A percentile compares a stretch with the other conserved stretches of the same genome.
Evolutionary conservation across 2,888 invertebrate species (phyloP).

Genomic region (Spodoptera littoralis): DNA sequence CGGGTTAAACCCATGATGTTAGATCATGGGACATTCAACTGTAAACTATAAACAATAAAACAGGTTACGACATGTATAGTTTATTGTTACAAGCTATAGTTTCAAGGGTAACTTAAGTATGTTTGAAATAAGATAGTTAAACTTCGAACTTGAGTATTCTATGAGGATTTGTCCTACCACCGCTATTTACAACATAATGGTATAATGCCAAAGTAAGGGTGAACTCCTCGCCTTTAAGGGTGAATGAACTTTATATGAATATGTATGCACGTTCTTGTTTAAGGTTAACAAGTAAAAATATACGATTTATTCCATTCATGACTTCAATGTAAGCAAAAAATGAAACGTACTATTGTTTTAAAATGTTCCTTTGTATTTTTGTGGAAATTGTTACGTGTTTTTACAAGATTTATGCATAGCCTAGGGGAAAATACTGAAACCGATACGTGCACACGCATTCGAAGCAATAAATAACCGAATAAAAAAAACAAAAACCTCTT

Average conservation of each 20-base stretch:
- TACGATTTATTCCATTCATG: no score
- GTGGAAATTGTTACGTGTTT: conserved; percentile 1
- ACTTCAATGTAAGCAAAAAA: no score
- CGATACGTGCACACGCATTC: conserved; percentile 20
- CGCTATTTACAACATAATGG: conserved; percentile 15
- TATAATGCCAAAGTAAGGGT: conserved; percentile 2
- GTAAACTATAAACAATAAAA: no score
- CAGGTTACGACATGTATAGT: no score
- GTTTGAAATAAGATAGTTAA: conserved; percentile 22
- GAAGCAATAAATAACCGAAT: conserved; percentile 37
- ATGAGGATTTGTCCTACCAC: conserved; percentile 4
- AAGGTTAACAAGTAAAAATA: no score
- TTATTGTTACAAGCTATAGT: not conserved
- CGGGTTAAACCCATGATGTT: no score
- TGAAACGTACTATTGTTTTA: not conserved
- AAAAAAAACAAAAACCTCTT: conserved; percentile 18
- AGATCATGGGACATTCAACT: no score
- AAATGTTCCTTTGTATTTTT: conserved; percentile 1
- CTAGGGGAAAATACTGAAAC: conserved; percentile 24
- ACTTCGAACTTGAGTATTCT: conserved; percentile 17
- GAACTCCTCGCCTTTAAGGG: conserved; percentile 1
- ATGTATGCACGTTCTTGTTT: no score
- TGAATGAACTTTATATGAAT: conserved; percentile 25
- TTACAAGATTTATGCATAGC: conserved; percentile 29
- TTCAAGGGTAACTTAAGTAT: conserved; percentile 11